A percentile compares a stretch with the other conserved stretches of the same genome.
phyloP scores from a whole-genome alignment of 2,113 vertebrate species.

The Pseudorasbora parva region DNA sequence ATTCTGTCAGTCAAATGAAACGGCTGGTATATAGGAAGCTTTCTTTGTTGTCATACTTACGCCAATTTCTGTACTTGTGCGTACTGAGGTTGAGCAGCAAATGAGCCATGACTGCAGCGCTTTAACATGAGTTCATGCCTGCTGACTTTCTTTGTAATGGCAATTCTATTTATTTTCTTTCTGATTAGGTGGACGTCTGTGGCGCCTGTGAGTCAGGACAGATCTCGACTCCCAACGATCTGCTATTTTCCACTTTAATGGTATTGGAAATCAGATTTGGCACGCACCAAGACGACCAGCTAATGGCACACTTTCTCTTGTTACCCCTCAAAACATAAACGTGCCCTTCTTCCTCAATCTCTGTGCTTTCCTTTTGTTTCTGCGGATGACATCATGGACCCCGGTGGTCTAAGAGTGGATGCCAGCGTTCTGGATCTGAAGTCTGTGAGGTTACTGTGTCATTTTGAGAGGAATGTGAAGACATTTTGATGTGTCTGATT shows the following conservation, averaged over 20 bases:
- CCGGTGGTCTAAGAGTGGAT: slow-evolving; percentile 29
- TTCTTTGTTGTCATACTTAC: slow-evolving; percentile 20
- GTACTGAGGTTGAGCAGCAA: slow-evolving; percentile 4
- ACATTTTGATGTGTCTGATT: slow-evolving; percentile 37
- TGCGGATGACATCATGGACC: slow-evolving; percentile 63
- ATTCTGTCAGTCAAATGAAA: slow-evolving; percentile 16
- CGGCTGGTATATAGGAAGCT: slow-evolving; percentile 6
- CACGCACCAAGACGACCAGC: slow-evolving; percentile 49
- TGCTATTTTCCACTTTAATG: slow-evolving; percentile 50
- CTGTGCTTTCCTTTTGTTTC: slow-evolving; percentile 33
- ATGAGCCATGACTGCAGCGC: background rate
- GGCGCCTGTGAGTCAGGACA: slow-evolving; percentile 38
- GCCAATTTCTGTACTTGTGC: slow-evolving; percentile 4
- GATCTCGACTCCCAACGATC: slow-evolving; percentile 40
- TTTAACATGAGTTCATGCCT: slow-evolving; percentile 13
- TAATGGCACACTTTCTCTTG: slow-evolving; percentile 56
- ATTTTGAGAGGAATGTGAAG: slow-evolving; percentile 51
- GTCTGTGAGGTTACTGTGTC: background rate
- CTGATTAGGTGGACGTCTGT: slow-evolving; percentile 57
- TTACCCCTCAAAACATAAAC: slow-evolving; percentile 47
- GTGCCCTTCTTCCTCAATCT: slow-evolving; percentile 22
- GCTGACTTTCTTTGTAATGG: slow-evolving; percentile 33
- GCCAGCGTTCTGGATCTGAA: slow-evolving; percentile 22
- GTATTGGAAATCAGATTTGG: slow-evolving; percentile 56
- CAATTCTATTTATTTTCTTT: slow-evolving; percentile 43